Base-by-base conservation (phyloP, 2,797 vertebrate genomes). In the Enteromius trimaculatus region DNA sequence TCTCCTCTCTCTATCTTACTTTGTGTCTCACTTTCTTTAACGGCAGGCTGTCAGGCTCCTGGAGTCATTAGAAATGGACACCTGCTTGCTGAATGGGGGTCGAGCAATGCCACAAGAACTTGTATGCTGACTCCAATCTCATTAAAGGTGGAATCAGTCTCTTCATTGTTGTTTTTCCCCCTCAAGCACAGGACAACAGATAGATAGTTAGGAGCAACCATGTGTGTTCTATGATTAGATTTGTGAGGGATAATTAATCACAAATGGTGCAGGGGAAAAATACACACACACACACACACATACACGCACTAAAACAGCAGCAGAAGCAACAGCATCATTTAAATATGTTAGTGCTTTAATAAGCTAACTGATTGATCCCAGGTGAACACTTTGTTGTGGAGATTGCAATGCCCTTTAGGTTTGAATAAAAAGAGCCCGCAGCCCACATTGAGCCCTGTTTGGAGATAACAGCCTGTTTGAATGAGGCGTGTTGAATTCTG, bases 341-440 rank as follows among this genome's bases (percentile, higher is more conserved):
- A 81, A 89, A 90, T 88, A 89, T 89, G 82, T 89, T 87, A 87
- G 86, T 83, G 80, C 86, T 89, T 88, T 90, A 88, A 89, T 88
- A 90, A 88, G 86, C 86, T 87, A 87, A 86, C 88, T 89, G 88
- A 89, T 89, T 88, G 88, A 89, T 89, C 88, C 86, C 88, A 88
- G 87, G 88, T 90, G 88, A 89, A 88, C 84, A 88, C 85, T 89
- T 89, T 87, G 84, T 87, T 88, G 86, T 89, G 86, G 84, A 87
- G 89, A 88, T 88, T 88, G 85, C 86, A 85, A 80, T 88, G 85
- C 84, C 87, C 87, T 89, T 89, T 88, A 88, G 85, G 77, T 83
- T 89, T 89, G 85, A 84, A 89, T 88, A 89, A 89, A 87, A 86
- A 89, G 85, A 79, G 72, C 77, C 80, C 42, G 21, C 70, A 84